phyloP scores from a whole-genome alignment of 2,113 vertebrate genomes.

The Lathamus discolor region DNA sequence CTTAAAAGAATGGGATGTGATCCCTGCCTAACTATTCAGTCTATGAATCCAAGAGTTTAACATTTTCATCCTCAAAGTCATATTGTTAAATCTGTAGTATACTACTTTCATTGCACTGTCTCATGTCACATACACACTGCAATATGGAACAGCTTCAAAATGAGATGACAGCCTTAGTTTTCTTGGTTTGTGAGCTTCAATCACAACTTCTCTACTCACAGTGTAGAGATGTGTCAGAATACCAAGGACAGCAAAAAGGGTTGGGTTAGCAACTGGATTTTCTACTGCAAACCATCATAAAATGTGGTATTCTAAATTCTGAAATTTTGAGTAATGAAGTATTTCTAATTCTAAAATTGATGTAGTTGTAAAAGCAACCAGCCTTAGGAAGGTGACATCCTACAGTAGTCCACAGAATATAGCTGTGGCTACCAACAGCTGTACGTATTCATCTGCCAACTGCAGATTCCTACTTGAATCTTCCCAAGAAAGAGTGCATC shows the following conservation, averaged over 20 bases:
- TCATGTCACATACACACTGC: not conserved
- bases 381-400: not conserved
- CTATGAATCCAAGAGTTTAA: not conserved
- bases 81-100: not conserved
- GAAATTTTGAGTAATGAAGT: not conserved
- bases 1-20: not conserved
- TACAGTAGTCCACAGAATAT: not conserved
- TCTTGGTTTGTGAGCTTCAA: not conserved
- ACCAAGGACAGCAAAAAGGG: not conserved
- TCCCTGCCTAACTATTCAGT: not conserved
- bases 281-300: not conserved
- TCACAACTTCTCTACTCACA: not conserved
- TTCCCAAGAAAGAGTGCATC: not conserved
- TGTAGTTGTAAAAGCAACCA: not conserved
- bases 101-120: not conserved
- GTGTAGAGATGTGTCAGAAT: not conserved
- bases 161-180: not conserved
- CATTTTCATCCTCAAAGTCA: not conserved
- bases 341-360: not conserved
- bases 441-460: not conserved
- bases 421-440: not conserved
- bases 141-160: not conserved
- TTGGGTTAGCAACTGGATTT: not conserved
- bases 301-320: not conserved
- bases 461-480: not conserved